Percentiles rank a stretch among this genome's conserved stretches.
Evolutionary conservation across 2,113 vertebrate species (phyloP).

Genomic region (Poeciliopsis turrubarensis): DNA sequence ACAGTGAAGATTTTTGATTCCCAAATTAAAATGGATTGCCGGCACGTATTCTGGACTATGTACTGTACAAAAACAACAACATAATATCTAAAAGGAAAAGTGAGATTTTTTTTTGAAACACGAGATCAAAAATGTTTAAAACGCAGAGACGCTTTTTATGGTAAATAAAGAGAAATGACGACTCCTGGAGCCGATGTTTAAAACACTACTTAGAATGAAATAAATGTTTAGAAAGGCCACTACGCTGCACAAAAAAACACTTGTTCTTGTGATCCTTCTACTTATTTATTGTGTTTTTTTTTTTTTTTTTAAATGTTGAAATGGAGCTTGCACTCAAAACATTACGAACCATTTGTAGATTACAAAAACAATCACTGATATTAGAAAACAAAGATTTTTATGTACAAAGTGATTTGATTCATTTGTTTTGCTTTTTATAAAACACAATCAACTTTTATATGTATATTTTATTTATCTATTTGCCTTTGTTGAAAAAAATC

Average conservation of each 20-base stretch:
- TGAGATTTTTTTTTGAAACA: not conserved
- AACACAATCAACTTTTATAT: no score
- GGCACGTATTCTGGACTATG: not conserved
- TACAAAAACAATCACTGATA: no score
- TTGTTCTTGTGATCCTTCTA: not conserved
- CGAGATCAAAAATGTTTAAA: not conserved
- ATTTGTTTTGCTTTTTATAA: no score
- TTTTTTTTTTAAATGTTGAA: not conserved
- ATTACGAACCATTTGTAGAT: no score
- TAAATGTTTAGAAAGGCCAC: not conserved
- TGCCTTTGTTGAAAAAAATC: no score
- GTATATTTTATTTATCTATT: no score
- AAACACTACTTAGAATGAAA: slow-evolving; percentile 5
- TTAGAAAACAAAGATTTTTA: no score
- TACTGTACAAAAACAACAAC: not conserved
- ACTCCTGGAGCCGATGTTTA: not conserved
- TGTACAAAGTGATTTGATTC: no score
- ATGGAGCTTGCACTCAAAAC: no score
- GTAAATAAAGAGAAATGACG: not conserved
- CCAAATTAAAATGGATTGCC: not conserved
- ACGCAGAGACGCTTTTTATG: not conserved
- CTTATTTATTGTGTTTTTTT: not conserved
- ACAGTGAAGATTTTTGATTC: slow-evolving; percentile 11
- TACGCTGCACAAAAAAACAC: not conserved
- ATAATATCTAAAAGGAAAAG: not conserved